Evolutionary conservation across 2,113 vertebrate species (phyloP), one percentile per base, ranked within the genome.

Genomic region (Platysteira castanea): DNA sequence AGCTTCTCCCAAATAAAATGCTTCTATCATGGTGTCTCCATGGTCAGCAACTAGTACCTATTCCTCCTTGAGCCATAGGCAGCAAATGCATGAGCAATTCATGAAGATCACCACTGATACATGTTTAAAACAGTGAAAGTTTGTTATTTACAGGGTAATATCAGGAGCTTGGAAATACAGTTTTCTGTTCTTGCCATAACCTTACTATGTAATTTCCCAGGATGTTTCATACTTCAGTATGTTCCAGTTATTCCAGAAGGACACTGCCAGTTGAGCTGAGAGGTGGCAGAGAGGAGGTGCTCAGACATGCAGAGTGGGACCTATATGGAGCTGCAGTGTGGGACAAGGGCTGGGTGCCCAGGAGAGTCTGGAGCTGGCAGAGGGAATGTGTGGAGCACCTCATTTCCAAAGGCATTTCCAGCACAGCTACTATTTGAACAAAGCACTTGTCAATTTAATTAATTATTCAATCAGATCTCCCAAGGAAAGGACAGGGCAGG

Each of bases 401-500:
- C 28, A 31, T 31, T 68, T 39, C 42, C 31, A 68, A 24, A 59
- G 39, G 14, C 4, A 12, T 76, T 90, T 84, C 68, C 52, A 44
- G 27, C 41, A 47, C 39, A 47, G 41, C 42, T 85, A 46, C 78
- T 87, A 57, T 94, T 85, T 91, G 75, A 78, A 88, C 19, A 52
- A 70, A 60, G 33, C 39, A 74, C 84, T 71, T 82, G 60, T 80
- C 89, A 89, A 53, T 52, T 81, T 50, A 95, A 87, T 79, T 28
- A 86, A 78, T 92, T 96, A 78, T 92, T 96, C 95, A 89, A 28
- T 87, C 53, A 69, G 84, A 73, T 82, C 68, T 93, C 88, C 63
- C 20, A 13, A 87, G 54, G 67, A 97, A 93, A 91, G 54, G 15
- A 12, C 61, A 95, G 68, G 60, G 41, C 47, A 78, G 52, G 35